Evolutionary conservation across 2,113 vertebrate species (phyloP).

Genomic region (Myiagra hebetior): DNA sequence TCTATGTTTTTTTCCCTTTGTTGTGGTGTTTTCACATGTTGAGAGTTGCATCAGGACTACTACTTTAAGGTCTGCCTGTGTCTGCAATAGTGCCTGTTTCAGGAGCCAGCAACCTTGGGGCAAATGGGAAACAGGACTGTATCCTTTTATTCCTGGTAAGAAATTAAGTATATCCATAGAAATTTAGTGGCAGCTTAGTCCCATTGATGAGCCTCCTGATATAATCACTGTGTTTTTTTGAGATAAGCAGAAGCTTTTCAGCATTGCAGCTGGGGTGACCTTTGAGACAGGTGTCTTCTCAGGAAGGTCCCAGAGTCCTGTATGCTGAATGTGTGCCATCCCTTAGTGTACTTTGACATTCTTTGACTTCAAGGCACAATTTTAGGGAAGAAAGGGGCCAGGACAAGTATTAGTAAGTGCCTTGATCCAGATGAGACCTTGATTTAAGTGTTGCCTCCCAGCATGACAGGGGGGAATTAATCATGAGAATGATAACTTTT

Average conservation of each 20-base stretch:
- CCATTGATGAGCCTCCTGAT: background rate
- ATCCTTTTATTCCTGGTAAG: background rate
- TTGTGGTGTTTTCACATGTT: background rate
- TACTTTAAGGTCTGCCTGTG: background rate
- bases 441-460: background rate
- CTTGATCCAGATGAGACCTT: background rate
- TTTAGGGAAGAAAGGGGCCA: background rate
- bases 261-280: background rate
- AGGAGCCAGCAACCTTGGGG: background rate
- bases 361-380: background rate
- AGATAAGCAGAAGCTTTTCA: background rate
- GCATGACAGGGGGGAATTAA: background rate
- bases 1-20: background rate
- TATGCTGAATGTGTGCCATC: background rate
- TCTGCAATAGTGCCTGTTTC: background rate
- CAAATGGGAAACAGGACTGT: background rate
- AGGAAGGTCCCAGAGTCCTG: background rate
- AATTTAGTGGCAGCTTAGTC: background rate
- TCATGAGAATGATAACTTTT: background rate
- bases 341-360: background rate
- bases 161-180: background rate
- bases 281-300: background rate
- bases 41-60: background rate
- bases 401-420: background rate
- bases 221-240: background rate